Evolutionary conservation across 2,888 invertebrate species (phyloP).

Genomic region (Coenonympha arcania): DNA sequence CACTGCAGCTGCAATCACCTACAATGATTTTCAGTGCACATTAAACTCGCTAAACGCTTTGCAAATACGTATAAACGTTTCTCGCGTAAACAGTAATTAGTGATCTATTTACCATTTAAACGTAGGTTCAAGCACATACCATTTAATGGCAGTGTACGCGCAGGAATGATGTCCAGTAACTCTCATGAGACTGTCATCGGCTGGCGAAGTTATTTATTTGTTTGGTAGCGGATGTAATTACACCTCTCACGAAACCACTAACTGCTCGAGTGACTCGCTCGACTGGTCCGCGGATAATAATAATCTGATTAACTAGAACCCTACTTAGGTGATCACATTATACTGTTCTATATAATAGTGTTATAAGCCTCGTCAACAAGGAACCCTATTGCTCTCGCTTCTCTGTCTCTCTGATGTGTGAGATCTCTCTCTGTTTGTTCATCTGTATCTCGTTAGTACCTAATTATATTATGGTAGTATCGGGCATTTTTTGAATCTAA

Average conservation of each 20-base stretch:
- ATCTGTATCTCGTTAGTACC: too few species aligned
- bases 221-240: constrained; percentile 61
- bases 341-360: constrained; percentile 4
- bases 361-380: too few species aligned
- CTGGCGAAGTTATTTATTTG: constrained; percentile 54
- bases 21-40: too few species aligned
- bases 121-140: too few species aligned
- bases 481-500: too few species aligned
- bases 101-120: not conserved
- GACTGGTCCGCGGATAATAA: constrained; percentile 52
- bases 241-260: constrained; percentile 44
- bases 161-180: constrained; percentile 7
- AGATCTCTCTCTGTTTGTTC: too few species aligned
- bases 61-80: too few species aligned
- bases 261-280: constrained; percentile 38
- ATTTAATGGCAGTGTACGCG: not conserved
- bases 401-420: too few species aligned
- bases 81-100: not conserved
- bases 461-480: too few species aligned
- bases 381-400: too few species aligned
- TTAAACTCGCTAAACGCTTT: too few species aligned
- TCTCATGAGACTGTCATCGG: constrained; percentile 43
- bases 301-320: constrained; percentile 58
- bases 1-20: too few species aligned
- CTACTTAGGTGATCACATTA: constrained; percentile 33